Evolutionary conservation across 2,888 invertebrate genomes (phyloP).

Genomic region (Branchipolynoe longqiensis): DNA sequence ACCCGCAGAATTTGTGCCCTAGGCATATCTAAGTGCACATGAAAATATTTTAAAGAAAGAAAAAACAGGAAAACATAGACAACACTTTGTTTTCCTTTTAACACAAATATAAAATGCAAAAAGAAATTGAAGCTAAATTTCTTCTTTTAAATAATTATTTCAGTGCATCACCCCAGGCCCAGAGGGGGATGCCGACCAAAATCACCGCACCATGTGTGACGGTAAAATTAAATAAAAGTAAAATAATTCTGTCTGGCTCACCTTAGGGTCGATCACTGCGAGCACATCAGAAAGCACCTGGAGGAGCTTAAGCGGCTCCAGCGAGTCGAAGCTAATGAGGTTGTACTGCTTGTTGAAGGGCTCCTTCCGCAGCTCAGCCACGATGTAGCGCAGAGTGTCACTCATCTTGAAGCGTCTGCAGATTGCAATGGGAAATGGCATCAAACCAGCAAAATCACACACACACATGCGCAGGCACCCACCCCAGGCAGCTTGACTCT

Average conservation of each 20-base stretch:
- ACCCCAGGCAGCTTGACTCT: too few relatives aligned
- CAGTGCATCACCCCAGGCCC: too few relatives aligned
- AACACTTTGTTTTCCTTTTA: slow-evolving; percentile 1
- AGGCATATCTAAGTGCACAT: too few relatives aligned
- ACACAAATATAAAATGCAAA: too few relatives aligned
- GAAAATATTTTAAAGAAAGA: not conserved
- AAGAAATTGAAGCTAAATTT: too few relatives aligned
- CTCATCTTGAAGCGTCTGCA: slow-evolving; percentile 76
- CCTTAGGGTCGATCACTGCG: slow-evolving; percentile 86
- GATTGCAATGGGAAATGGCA: too few relatives aligned
- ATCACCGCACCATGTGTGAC: too few relatives aligned
- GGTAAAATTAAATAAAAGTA: not conserved
- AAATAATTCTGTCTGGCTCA: slow-evolving; percentile 69
- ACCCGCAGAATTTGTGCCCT: too few relatives aligned
- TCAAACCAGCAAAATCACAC: too few relatives aligned
- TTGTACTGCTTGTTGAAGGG: slow-evolving; percentile 89
- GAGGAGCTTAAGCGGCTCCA: slow-evolving; percentile 88
- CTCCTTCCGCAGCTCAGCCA: slow-evolving; percentile 88
- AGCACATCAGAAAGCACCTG: slow-evolving; percentile 91
- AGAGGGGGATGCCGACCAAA: too few relatives aligned
- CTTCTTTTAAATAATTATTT: too few relatives aligned
- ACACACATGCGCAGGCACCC: too few relatives aligned
- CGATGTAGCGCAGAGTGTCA: slow-evolving; percentile 83
- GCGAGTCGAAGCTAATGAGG: slow-evolving; percentile 91
- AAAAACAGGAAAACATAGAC: not conserved